These are phyloP conservation scores for Motacilla alba DNA, from an alignment of 2,113 vertebrate species.

Conservation along the genomic window DNA sequence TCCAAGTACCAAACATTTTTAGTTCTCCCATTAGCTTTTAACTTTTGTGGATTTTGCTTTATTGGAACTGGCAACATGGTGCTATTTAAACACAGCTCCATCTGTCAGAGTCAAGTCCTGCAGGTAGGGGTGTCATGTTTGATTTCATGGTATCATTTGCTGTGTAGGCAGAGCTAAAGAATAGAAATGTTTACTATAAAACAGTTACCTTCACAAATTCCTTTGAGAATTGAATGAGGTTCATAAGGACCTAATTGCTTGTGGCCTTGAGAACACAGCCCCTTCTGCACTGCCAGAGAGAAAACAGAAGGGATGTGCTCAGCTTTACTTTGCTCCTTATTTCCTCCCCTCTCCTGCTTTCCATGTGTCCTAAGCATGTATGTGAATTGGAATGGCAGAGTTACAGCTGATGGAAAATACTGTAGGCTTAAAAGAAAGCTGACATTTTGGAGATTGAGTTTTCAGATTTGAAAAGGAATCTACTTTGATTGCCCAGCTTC, in stretches of 20 bases:
- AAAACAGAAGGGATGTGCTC: neutral
- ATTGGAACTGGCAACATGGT: constrained; percentile 68
- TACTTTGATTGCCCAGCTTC: neutral
- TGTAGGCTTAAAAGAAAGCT: neutral
- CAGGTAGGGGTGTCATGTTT: constrained; percentile 67
- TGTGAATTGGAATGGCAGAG: neutral
- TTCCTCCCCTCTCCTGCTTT: neutral
- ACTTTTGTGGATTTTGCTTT: constrained; percentile 60
- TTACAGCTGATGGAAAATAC: neutral
- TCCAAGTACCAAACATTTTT: constrained; percentile 37
- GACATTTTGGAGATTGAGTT: neutral
- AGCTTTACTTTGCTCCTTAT: neutral
- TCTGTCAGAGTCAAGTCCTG: constrained; percentile 72
- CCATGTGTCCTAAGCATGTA: neutral
- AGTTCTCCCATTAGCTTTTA: constrained; percentile 38
- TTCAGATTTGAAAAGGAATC: neutral
- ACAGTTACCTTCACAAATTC: constrained; percentile 14
- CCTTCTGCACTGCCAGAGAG: neutral
- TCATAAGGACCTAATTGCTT: neutral
- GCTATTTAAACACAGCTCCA: constrained; percentile 65
- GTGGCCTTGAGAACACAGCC: neutral
- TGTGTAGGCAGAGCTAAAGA: constrained; percentile 49
- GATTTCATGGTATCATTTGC: constrained; percentile 71
- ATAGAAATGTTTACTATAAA: constrained; percentile 7
- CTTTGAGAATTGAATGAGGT: neutral